Evolutionary conservation across 2,113 vertebrate genomes (phyloP).

Genomic region (Dasyornis broadbenti): DNA sequence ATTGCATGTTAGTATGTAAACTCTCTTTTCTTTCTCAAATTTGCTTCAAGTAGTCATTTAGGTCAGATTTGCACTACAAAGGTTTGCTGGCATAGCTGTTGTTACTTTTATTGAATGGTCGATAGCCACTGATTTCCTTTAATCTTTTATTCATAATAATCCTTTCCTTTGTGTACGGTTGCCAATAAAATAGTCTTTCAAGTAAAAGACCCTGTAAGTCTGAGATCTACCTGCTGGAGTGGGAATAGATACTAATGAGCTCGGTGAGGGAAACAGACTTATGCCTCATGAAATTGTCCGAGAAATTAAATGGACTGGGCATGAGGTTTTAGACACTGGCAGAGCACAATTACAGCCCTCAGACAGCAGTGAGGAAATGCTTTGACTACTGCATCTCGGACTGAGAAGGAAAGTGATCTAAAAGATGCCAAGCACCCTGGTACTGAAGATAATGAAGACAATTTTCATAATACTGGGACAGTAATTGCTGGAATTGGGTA

Average conservation of each 20-base stretch:
- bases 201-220: background rate
- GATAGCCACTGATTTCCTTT: background rate
- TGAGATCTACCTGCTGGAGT: background rate
- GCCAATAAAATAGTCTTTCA: background rate
- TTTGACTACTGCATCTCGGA: background rate
- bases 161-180: background rate
- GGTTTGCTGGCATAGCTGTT: background rate
- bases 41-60: background rate
- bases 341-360: background rate
- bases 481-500: background rate
- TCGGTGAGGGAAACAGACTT: background rate
- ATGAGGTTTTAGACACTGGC: background rate
- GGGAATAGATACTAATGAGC: background rate
- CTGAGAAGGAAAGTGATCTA: background rate
- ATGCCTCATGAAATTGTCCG: background rate
- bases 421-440: background rate
- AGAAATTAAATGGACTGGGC: background rate
- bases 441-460: background rate
- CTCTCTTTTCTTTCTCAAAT: background rate
- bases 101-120: background rate
- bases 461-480: background rate
- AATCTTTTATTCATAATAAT: conserved; percentile 36
- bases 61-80: background rate
- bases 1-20: background rate
- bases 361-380: background rate